Conservation (phyloP, 2,888 invertebrate genomes). For the Parascotia fuliginaria region DNA sequence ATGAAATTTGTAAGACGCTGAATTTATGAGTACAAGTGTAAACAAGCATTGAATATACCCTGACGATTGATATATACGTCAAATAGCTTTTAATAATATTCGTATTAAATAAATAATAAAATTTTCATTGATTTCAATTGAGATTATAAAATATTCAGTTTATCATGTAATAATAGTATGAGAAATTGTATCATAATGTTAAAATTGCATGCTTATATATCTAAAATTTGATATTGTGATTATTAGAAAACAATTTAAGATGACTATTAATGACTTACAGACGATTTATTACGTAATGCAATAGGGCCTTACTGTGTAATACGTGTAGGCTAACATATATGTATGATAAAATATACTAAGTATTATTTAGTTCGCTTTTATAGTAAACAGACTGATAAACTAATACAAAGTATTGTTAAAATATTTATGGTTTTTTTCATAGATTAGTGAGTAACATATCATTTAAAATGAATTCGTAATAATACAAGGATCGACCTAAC, state of each 20-base stretch:
- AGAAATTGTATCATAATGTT: slow-evolving; percentile 2
- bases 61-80: not conserved
- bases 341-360: slow-evolving; percentile 10
- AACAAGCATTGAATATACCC: too few species aligned
- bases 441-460: slow-evolving; percentile 3
- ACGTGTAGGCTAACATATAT: slow-evolving; percentile 25
- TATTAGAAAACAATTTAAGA: not conserved
- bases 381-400: too few species aligned
- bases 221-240: too few species aligned
- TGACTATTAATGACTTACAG: slow-evolving; percentile 12
- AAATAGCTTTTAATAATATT: not conserved
- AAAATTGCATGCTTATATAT: not conserved
- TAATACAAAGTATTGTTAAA: too few species aligned
- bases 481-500: slow-evolving; percentile 24
- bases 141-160: not conserved
- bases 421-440: not conserved
- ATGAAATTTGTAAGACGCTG: slow-evolving; percentile 33
- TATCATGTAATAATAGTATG: not conserved
- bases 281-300: slow-evolving; percentile 32
- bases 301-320: slow-evolving; percentile 36
- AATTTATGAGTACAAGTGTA: not conserved
- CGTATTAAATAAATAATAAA: not conserved
- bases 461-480: slow-evolving; percentile 11
- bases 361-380: slow-evolving; percentile 25
- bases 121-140: not conserved